Base-by-base conservation (phyloP, 1,140 invertebrate genomes). In the Tetramorium alpestre region DNA sequence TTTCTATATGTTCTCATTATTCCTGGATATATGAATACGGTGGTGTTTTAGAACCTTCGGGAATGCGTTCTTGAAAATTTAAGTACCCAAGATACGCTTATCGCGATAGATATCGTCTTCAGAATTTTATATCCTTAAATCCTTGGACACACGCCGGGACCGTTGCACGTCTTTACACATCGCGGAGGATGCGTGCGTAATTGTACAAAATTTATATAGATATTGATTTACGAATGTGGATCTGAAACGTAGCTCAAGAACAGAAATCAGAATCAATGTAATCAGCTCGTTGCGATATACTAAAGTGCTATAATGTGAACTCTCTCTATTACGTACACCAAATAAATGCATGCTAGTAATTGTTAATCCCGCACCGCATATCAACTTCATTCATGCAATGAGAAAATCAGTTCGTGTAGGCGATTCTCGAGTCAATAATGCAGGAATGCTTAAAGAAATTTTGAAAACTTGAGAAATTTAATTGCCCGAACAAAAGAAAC, bases 321-420 rank as follows among this genome's bases (percentile, higher is more conserved):
- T 72, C 3, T 58, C 62, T 65, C 64, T 44, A 82, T 47, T 33
- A 60, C 67, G 54, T 73, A 54, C 67, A 69, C 49, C 49, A 47
- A 41, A 73, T 82, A 82, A 82, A 82, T 13, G 54, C 41, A 56
- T 44, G 44, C 58, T 78, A 51, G 13, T 58, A 28, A 72, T 8
- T 72, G 54, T 82, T 81, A 69, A 69, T 80, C 62, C 25, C 51
- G 65, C 25, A 82, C 25, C 38, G 67, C 18, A 47, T 60, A 47
- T 82, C 67, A 73, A 41, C 51, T 82, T 73, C 41, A 41, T 82
- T 82, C 67, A 60, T 82, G 80, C 67, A 82, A 38, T 73, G 18
- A 82, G 25, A 70, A 73, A 33, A 58, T 54, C 54, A 73, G 47
- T 82, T 82, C 38, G 41, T 73, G 80, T 60, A 49, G 67, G 54